Evolutionary conservation across 2,797 vertebrate species (phyloP), one percentile per base, ranked within the genome.

Genomic region (Cetoscarus ocellatus): DNA sequence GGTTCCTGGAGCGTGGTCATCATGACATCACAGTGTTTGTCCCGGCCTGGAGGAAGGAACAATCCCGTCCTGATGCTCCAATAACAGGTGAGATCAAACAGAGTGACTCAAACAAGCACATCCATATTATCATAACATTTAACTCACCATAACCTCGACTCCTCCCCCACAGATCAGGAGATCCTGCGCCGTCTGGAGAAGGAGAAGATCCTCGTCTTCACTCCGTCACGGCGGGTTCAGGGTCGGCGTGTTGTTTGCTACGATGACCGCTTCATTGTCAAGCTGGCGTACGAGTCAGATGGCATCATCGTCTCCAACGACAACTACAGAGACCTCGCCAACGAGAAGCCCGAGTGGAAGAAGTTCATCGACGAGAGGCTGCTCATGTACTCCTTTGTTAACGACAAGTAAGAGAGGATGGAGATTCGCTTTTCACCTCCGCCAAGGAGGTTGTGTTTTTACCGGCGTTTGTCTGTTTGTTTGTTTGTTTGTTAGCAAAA

Each of bases 381-480:
- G 85, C 92, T 98, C 73, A 98, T 98, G 97, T 98, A 98, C 80
- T 98, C 97, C 14, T 98, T 97, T 77, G 97, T 98, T 77, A 98
- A 97, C 45, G 97, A 98, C 94, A 98, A 98, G 97, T 98, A 90
- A 94, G 96, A 92, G 6, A 17, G 11, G 15, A 19, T 6, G 65
- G 17, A 3, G 40, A 0, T 3, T 42, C 4, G 27, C 27, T 27
- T 27, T 27, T 27, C 4, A 27, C 27, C 27, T 27, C 27, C 27
- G 27, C 27, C 27, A 27, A 27, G 4, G 27, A 27, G 4, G 27
- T 27, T 27, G 27, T 27, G 27, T 27, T n/a, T n/a, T n/a, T n/a
- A n/a, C n/a, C n/a, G n/a, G n/a, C n/a, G n/a, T n/a, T n/a, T n/a
- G n/a, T n/a, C n/a, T n/a, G n/a, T n/a, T n/a, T n/a, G 27, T 27